A percentile compares a stretch with the other conserved stretches of the same genome.
phyloP scores from a whole-genome alignment of 2,888 invertebrate species.

The Eupithecia abbreviata region DNA sequence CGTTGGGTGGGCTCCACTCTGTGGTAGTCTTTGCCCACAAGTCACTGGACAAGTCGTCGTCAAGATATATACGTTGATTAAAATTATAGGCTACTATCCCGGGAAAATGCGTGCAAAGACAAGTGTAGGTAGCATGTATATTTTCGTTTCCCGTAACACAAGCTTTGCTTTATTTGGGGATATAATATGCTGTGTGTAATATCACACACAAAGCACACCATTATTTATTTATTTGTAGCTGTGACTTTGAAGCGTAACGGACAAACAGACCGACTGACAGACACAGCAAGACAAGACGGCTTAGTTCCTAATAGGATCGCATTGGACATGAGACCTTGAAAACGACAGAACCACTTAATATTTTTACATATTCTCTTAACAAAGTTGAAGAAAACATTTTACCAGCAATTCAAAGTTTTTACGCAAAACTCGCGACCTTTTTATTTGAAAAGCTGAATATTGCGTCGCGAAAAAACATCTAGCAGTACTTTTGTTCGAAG shows the following conservation, averaged over 20 bases:
- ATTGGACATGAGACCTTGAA: background rate
- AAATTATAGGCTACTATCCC: too few species aligned
- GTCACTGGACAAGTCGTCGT: too few species aligned
- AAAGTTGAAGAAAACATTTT: conserved; percentile 19
- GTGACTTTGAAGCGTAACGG: background rate
- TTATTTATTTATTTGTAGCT: background rate
- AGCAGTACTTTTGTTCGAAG: conserved; percentile 25
- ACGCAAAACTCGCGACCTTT: conserved; percentile 7
- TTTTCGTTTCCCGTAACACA: too few species aligned
- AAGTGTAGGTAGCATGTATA: too few species aligned
- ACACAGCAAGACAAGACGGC: too few species aligned
- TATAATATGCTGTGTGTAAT: too few species aligned
- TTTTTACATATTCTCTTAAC: background rate
- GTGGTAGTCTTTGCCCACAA: too few species aligned
- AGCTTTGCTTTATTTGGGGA: too few species aligned
- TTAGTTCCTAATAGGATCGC: background rate
- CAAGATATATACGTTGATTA: too few species aligned
- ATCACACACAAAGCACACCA: background rate
- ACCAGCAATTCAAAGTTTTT: conserved; percentile 17
- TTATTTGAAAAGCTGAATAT: conserved; percentile 22
- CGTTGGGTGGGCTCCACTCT: too few species aligned
- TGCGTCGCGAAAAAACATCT: conserved; percentile 20
- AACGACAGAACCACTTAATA: background rate
- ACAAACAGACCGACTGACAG: background rate
- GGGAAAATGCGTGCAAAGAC: too few species aligned